A percentile compares a stretch with the other conserved stretches of the same genome.
Conservation (phyloP, 2,888 invertebrate genomes). For the Deilephila porcellus region DNA sequence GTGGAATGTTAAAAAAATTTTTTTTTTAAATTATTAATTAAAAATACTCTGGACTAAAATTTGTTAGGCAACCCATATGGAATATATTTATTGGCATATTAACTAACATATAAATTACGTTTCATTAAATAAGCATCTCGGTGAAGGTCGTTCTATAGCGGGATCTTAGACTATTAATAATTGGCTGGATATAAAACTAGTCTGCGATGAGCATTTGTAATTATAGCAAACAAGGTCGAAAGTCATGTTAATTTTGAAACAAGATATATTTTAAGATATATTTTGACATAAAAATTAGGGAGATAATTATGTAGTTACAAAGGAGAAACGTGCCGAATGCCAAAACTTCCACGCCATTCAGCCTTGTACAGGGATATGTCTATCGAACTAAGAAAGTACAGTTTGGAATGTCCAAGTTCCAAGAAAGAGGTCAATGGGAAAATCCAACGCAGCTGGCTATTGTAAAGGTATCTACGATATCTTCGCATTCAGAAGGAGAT, state of each 20-base stretch:
- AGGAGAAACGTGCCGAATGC: not conserved
- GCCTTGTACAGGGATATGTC: not conserved
- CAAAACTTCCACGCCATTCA: not conserved
- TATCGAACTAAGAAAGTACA: conserved; percentile 6
- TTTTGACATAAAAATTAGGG: not conserved
- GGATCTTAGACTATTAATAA: too few relatives aligned
- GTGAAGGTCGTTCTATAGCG: too few relatives aligned
- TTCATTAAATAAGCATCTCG: too few relatives aligned
- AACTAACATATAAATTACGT: too few relatives aligned
- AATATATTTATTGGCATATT: too few relatives aligned
- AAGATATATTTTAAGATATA: too few relatives aligned
- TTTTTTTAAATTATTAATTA: too few relatives aligned
- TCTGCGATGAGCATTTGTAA: not conserved
- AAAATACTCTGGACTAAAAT: too few relatives aligned
- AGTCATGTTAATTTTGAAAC: not conserved
- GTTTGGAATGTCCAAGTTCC: not conserved
- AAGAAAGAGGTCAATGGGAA: not conserved
- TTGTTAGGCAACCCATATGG: too few relatives aligned
- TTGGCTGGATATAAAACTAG: not conserved
- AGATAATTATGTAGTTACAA: too few relatives aligned
- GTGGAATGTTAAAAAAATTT: too few relatives aligned
- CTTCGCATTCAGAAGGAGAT: conserved; percentile 33
- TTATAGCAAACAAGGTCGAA: not conserved
- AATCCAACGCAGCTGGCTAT: conserved; percentile 4
- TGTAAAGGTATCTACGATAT: not conserved